These are phyloP conservation scores for Xiphophorus hellerii DNA, from an alignment of 2,113 vertebrate genomes.

Conservation along the genomic window DNA sequence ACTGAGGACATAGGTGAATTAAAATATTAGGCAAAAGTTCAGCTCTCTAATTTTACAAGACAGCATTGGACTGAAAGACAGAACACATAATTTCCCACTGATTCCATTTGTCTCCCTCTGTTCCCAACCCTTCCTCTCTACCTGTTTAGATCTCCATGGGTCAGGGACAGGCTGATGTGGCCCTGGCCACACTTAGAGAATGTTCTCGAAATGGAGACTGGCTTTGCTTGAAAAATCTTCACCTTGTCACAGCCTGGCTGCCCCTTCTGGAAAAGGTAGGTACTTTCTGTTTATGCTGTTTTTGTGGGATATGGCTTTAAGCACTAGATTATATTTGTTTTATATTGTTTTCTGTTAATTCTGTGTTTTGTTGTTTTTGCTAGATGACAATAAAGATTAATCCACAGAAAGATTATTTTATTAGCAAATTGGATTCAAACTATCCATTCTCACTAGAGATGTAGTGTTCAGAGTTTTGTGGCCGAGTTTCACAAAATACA, in stretches of 20 bases:
- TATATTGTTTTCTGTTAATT: background rate
- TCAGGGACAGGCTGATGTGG: constrained; percentile 96
- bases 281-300: constrained; percentile 3
- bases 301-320: constrained; percentile 1
- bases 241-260: constrained; percentile 95
- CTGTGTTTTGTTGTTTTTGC: background rate
- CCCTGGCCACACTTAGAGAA: constrained; percentile 90
- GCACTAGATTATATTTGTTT: background rate
- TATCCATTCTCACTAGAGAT: background rate
- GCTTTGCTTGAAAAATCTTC: constrained; percentile 98
- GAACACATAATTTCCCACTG: constrained; percentile 48
- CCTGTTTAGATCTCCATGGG: constrained; percentile 93
- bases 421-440: background rate
- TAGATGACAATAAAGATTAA: background rate
- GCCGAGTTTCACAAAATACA: background rate
- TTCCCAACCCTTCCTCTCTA: constrained; percentile 10
- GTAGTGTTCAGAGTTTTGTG: background rate
- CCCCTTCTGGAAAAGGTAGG: constrained; percentile 93
- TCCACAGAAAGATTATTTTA: background rate
- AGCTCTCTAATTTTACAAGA: constrained; percentile 3
- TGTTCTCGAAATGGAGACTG: constrained; percentile 90
- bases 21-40: constrained; percentile 31
- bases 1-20: constrained; percentile 14
- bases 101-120: constrained; percentile 25
- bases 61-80: constrained; percentile 6